Evolutionary conservation across 2,888 invertebrate species (phyloP).

Genomic region (Agrilus biguttatus): DNA sequence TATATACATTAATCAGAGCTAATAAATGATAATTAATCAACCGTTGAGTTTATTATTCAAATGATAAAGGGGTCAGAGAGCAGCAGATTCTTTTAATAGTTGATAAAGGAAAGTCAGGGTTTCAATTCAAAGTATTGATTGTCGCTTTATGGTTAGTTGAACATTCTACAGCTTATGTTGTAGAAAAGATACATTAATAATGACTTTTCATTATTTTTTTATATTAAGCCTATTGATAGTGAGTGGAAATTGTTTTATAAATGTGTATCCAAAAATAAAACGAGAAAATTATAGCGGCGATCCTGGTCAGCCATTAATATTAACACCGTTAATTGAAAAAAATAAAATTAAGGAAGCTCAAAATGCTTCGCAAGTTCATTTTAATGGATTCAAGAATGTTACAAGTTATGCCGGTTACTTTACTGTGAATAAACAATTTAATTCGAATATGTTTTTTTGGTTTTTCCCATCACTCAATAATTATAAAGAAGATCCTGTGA

Average conservation of each 20-base stretch:
- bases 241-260: constrained; percentile 6
- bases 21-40: too few relatives aligned
- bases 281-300: constrained; percentile 14
- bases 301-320: constrained; percentile 49
- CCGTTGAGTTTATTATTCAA: too few relatives aligned
- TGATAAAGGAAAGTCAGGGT: too few relatives aligned
- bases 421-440: constrained; percentile 62
- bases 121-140: too few relatives aligned
- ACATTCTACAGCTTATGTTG: too few relatives aligned
- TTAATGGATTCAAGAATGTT: constrained; percentile 42
- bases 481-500: constrained; percentile 46
- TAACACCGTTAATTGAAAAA: constrained; percentile 58
- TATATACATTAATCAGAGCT: too few relatives aligned
- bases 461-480: constrained; percentile 59
- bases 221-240: not conserved
- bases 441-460: constrained; percentile 86
- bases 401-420: constrained; percentile 69
- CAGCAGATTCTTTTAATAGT: too few relatives aligned
- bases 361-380: constrained; percentile 37
- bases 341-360: constrained; percentile 53
- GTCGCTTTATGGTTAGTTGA: too few relatives aligned
- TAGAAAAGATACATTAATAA: too few relatives aligned
- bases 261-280: constrained; percentile 13
- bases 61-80: too few relatives aligned
- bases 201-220: too few relatives aligned